Conservation (phyloP, 1,140 invertebrate species). For the Lepidurus couesii region DNA sequence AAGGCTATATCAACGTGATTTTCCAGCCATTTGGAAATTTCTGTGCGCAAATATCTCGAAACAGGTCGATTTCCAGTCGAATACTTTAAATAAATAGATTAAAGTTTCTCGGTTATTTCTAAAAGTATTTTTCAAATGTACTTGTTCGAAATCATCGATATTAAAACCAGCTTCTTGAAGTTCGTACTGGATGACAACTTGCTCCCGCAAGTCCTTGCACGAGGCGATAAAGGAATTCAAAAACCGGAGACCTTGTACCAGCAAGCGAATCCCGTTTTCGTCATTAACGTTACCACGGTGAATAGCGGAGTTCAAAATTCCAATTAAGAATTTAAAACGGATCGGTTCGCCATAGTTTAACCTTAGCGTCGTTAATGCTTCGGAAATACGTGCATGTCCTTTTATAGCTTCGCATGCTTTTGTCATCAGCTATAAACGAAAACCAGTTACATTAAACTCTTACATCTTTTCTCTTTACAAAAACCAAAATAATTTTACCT, state of each 20-base stretch:
- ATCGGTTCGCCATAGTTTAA: slow-evolving; percentile 78
- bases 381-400: slow-evolving; percentile 62
- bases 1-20: slow-evolving; percentile 24
- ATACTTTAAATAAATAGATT: background rate
- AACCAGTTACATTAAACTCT: slow-evolving; percentile 3
- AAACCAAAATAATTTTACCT: background rate
- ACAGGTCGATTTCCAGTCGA: slow-evolving; percentile 27
- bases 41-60: slow-evolving; percentile 24
- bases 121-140: background rate
- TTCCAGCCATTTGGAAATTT: slow-evolving; percentile 30
- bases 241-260: slow-evolving; percentile 30
- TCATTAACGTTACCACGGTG: slow-evolving; percentile 34
- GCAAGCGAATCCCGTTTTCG: slow-evolving; percentile 30
- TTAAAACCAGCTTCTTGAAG: slow-evolving; percentile 30
- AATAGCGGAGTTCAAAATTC: slow-evolving; percentile 37
- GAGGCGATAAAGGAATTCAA: slow-evolving; percentile 30
- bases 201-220: slow-evolving; percentile 25
- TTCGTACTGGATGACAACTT: slow-evolving; percentile 34
- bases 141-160: slow-evolving; percentile 29
- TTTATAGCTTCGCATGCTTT: slow-evolving; percentile 27
- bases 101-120: background rate
- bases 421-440: slow-evolving; percentile 30
- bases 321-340: slow-evolving; percentile 36
- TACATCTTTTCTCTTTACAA: background rate
- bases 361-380: slow-evolving; percentile 80